phyloP scores from a whole-genome alignment of 1,140 invertebrate genomes.

The Probaryconus sp. region DNA sequence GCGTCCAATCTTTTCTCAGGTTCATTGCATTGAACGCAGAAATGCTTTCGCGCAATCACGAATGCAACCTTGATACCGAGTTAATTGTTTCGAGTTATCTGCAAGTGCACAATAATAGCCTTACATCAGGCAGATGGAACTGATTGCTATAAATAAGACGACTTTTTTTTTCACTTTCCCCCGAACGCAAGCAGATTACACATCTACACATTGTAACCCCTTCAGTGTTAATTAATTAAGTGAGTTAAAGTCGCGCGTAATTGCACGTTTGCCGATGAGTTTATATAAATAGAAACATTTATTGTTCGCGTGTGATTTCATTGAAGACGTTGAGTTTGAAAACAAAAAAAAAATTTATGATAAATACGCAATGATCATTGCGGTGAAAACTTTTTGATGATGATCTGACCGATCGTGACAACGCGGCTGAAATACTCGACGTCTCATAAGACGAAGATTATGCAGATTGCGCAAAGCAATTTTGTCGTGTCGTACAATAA shows the following conservation, averaged over 20 bases:
- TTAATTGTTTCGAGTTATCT: constrained; percentile 50
- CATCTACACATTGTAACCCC: constrained; percentile 19
- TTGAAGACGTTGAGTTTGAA: no score
- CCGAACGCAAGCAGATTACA: constrained; percentile 35
- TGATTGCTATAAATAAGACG: constrained; percentile 53
- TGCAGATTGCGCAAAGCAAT: constrained; percentile 39
- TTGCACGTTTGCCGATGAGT: constrained; percentile 1
- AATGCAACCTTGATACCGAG: constrained; percentile 29
- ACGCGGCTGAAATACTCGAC: constrained; percentile 1
- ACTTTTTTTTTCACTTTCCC: constrained; percentile 32
- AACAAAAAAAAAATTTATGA: no score
- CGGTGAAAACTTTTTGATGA: constrained; percentile 46
- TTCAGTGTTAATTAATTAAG: constrained; percentile 18
- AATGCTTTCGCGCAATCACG: constrained; percentile 1
- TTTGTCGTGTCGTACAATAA: constrained; percentile 15
- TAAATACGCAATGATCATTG: constrained; percentile 28
- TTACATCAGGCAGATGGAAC: constrained; percentile 40
- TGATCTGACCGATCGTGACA: constrained; percentile 40
- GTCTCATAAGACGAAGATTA: constrained; percentile 17
- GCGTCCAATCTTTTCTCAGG: constrained; percentile 2
- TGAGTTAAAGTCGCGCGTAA: not conserved
- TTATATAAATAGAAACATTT: not conserved
- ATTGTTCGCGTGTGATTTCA: no score
- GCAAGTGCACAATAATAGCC: constrained; percentile 42
- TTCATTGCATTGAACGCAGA: constrained; percentile 11